These are phyloP conservation scores for Meteorus cinctellus DNA, from an alignment of 2,888 invertebrate species.

Conservation along the genomic window DNA sequence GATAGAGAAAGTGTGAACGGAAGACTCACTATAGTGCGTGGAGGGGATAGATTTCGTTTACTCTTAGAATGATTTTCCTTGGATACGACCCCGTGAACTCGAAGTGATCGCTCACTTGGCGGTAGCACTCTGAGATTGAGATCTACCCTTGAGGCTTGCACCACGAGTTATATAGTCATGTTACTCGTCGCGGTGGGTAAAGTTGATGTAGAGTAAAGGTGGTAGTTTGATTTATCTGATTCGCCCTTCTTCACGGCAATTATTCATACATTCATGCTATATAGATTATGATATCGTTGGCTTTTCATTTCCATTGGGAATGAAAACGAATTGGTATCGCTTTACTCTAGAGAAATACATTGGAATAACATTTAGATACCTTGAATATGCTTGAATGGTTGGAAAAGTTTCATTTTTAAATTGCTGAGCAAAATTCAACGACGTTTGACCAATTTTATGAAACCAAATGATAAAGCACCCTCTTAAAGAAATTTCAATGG, in stretches of 20 bases:
- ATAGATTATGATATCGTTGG: conserved; percentile 46
- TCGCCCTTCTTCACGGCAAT: conserved; percentile 66
- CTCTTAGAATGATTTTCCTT: conserved; percentile 45
- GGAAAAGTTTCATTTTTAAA: no score
- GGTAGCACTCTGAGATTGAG: conserved; percentile 62
- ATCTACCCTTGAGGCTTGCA: conserved; percentile 68
- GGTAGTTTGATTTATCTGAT: conserved; percentile 44
- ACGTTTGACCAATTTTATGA: no score
- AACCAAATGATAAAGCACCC: background rate
- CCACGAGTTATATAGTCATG: conserved; percentile 48
- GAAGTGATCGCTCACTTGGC: conserved; percentile 62
- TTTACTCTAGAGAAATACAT: conserved; percentile 11
- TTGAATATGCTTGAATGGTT: no score
- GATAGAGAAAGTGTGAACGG: conserved; percentile 11
- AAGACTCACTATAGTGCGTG: background rate
- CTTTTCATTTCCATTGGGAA: conserved; percentile 63
- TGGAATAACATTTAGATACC: background rate
- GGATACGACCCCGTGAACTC: conserved; percentile 40
- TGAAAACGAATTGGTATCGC: conserved; percentile 63
- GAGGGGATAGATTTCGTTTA: conserved; percentile 15
- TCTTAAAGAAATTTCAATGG: background rate
- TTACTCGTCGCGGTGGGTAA: conserved; percentile 62
- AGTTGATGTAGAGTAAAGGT: conserved; percentile 38
- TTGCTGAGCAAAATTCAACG: no score
- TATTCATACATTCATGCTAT: conserved; percentile 68